Evolutionary conservation across 1,140 invertebrate genomes (phyloP).

Genomic region (Arion vulgaris): DNA sequence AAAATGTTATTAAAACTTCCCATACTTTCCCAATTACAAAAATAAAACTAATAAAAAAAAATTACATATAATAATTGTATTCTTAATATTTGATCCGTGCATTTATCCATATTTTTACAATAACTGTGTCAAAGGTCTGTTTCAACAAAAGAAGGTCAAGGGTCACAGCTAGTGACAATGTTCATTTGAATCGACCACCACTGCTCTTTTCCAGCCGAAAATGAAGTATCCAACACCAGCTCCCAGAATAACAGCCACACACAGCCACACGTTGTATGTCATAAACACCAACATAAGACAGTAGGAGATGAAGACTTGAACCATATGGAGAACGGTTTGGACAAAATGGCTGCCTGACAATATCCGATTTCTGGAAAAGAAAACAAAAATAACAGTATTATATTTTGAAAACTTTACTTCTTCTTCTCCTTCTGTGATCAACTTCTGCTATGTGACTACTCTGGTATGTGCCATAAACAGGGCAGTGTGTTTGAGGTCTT

Average conservation of each 20-base stretch:
- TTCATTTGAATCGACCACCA: conserved; percentile 91
- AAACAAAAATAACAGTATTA: neutral
- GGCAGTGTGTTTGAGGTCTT: too few species aligned
- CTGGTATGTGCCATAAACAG: too few species aligned
- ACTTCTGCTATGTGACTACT: too few species aligned
- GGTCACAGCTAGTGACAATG: conserved; percentile 85
- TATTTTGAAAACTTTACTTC: too few species aligned
- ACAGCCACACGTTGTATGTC: conserved; percentile 97
- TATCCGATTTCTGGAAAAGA: conserved; percentile 55
- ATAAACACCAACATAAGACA: conserved; percentile 98
- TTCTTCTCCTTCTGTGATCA: too few species aligned
- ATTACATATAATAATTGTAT: too few species aligned
- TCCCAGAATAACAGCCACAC: conserved; percentile 88
- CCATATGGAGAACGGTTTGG: conserved; percentile 90
- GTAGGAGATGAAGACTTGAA: conserved; percentile 89
- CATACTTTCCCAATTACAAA: too few species aligned
- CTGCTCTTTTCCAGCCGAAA: conserved; percentile 93
- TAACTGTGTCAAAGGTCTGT: neutral
- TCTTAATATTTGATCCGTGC: too few species aligned
- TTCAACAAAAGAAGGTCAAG: neutral
- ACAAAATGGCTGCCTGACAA: conserved; percentile 78
- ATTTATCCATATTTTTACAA: too few species aligned
- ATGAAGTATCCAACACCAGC: conserved; percentile 92
- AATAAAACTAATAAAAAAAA: too few species aligned
- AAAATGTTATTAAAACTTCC: too few species aligned